Percentiles rank a stretch among this genome's conserved stretches.
phyloP scores from a whole-genome alignment of 2,888 invertebrate species.

The Pycnomerus fuliginosus region DNA sequence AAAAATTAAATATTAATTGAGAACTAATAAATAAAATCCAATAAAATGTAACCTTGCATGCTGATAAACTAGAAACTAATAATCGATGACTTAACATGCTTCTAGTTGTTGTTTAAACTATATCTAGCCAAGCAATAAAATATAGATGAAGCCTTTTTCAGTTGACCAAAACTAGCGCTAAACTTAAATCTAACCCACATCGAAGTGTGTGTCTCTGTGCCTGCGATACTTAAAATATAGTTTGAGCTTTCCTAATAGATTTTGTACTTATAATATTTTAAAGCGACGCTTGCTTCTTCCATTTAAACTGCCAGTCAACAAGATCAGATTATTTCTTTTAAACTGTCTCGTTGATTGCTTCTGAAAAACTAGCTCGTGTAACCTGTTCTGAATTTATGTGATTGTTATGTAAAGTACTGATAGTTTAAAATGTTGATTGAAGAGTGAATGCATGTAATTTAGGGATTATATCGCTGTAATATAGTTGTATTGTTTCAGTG shows the following conservation, averaged over 20 bases:
- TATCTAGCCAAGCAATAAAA: slow-evolving; percentile 30
- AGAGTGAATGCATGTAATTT: slow-evolving; percentile 24
- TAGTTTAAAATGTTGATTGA: slow-evolving; percentile 32
- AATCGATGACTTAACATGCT: slow-evolving; percentile 17
- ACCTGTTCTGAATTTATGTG: no score
- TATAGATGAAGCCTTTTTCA: slow-evolving; percentile 8
- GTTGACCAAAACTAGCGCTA: slow-evolving; percentile 29
- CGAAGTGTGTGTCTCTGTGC: slow-evolving; percentile 19
- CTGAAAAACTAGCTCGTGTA: no score
- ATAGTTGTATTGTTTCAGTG: slow-evolving; percentile 34
- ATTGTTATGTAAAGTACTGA: slow-evolving; percentile 38
- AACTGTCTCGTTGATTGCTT: slow-evolving; percentile 8
- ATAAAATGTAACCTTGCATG: slow-evolving; percentile 28
- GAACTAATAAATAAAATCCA: slow-evolving; percentile 41
- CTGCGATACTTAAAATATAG: slow-evolving; percentile 15
- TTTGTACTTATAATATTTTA: not conserved
- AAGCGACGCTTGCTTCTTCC: slow-evolving; percentile 20
- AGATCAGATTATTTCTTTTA: not conserved
- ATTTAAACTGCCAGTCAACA: not conserved
- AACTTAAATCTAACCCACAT: slow-evolving; percentile 20
- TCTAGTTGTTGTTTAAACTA: slow-evolving; percentile 23
- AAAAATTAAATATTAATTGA: slow-evolving; percentile 19
- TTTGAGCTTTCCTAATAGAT: not conserved
- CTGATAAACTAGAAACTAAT: slow-evolving; percentile 12
- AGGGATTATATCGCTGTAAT: slow-evolving; percentile 19